Evolutionary conservation across 2,113 vertebrate genomes (phyloP), one percentile per base, ranked within the genome.

Genomic region (Tupaia tana): DNA sequence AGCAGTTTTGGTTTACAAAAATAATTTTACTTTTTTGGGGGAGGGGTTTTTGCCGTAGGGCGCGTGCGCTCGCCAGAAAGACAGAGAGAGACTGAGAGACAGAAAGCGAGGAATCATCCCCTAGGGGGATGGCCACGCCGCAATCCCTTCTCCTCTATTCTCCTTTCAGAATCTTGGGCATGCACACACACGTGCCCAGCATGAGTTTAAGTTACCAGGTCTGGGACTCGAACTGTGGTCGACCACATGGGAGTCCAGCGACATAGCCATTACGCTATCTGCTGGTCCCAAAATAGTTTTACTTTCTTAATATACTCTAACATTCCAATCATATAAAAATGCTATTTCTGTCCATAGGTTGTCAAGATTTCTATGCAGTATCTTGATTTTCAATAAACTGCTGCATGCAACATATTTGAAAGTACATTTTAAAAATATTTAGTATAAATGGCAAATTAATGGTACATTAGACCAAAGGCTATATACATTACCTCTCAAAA

Each of bases 241-340:
- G 6, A 43, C 3, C 43, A 43, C 43, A 43, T 43, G 43, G 43
- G 43, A 43, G 43, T 43, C 43, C 43, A 43, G 43, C 6, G 43
- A 43, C 4, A 43, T 43, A 43, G 43, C 43, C 43, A 43, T 43
- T 43, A 43, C 6, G 43, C 43, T 43, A 43, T 4, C 43, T 43
- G 43, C 43, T 43, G 43, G 43, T 6, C 43, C 43, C 43, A 58
- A 64, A 52, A 52, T 31, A 10, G n/a, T 18, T 78, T 64, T 4
- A 10, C 19, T 69, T 90, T 87, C 69, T 88, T 94, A 96, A 80
- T 29, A 86, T 92, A 91, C 7, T 80, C 27, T 87, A 91, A 83
- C 24, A 92, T 90, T 92, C 94, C 87, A 81, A 64, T 94, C 66
- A 81, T 69, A 94, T 18, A 90, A 96, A 96, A 96, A 70, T 61